These are phyloP conservation scores for Podarcis siculus DNA, from an alignment of 2,797 vertebrate genomes.

Conservation along the genomic window DNA sequence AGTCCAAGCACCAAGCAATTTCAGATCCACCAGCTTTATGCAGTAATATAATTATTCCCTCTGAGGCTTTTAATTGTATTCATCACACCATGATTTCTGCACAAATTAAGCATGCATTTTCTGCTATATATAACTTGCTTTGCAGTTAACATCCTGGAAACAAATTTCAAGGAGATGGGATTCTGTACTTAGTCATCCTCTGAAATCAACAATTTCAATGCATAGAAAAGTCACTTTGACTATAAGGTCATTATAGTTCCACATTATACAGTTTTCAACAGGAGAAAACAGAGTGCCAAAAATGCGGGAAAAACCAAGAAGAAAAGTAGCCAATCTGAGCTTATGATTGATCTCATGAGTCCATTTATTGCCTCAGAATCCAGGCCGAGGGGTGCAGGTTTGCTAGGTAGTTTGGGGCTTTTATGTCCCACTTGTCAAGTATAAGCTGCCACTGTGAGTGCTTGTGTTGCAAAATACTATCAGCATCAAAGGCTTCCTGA, in stretches of 20 bases:
- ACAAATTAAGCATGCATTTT: slow-evolving; percentile 88
- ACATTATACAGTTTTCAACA: slow-evolving; percentile 24
- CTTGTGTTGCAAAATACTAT: background rate
- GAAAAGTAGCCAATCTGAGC: background rate
- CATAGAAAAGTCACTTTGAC: slow-evolving; percentile 63
- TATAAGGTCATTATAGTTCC: slow-evolving; percentile 74
- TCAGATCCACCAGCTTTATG: slow-evolving; percentile 86
- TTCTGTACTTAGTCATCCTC: slow-evolving; percentile 77
- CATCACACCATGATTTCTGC: slow-evolving; percentile 88
- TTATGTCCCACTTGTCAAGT: background rate
- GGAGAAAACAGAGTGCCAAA: slow-evolving; percentile 16
- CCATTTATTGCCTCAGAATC: background rate
- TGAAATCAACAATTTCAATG: slow-evolving; percentile 77
- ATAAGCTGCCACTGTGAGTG: background rate
- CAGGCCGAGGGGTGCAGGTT: background rate
- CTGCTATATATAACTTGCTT: slow-evolving; percentile 87
- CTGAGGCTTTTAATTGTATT: slow-evolving; percentile 88
- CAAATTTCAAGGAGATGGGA: slow-evolving; percentile 85
- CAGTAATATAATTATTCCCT: slow-evolving; percentile 90
- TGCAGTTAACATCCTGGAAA: slow-evolving; percentile 87
- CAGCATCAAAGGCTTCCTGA: background rate
- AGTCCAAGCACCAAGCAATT: slow-evolving; percentile 86
- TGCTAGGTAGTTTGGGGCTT: background rate
- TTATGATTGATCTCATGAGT: slow-evolving; percentile 2
- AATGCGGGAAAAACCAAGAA: background rate